Evolutionary conservation across 2,888 invertebrate genomes (phyloP), one percentile per base, ranked within the genome.

Genomic region (Polymixis flavicincta): DNA sequence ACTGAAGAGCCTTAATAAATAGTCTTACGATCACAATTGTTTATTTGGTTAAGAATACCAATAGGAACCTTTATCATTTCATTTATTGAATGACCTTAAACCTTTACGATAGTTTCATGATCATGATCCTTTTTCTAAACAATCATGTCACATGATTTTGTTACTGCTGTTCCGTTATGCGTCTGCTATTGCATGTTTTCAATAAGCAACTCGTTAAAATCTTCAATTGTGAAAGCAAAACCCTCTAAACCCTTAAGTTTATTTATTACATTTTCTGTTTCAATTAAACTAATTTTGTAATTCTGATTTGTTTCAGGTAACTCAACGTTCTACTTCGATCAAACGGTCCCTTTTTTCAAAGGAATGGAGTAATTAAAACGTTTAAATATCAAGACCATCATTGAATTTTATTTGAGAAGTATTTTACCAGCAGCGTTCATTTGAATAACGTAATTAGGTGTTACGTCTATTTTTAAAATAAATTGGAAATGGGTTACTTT

Each of bases 301-400:
- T 83, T 86, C 67, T 87, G 71, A 73, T 87, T 87, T 87, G 87
- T 87, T 87, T 86, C 87, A 86, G 87, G 87, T 87, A 85, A 87
- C 65, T 78, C 73, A 69, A 52, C 74, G 75, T 71, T 73, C 65
- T 57, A 42, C 84, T 74, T 72, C 80, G 48, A 82, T 82, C 64
- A 78, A 85, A 76, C 69, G 52, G 70, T 11, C 37, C 76, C 45
- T 63, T 66, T 83, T 74, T 68, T 73, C 59, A 80, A 80, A 79
- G 77, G 60, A 71, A 66, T 61, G 37, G 63, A 78, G 78, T 82
- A 80, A 80, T 84, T 82, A 74, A 78, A 80, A 67, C 74, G 67
- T 54, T 75, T 76, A 69, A 76, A 80, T 67, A 74, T 65, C 63
- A 74, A 65, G 60, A 68, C 68, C 69, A 61, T 63, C 57, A 13